phyloP scores from a whole-genome alignment of 2,797 vertebrate species.

The Coregonus sp. region DNA sequence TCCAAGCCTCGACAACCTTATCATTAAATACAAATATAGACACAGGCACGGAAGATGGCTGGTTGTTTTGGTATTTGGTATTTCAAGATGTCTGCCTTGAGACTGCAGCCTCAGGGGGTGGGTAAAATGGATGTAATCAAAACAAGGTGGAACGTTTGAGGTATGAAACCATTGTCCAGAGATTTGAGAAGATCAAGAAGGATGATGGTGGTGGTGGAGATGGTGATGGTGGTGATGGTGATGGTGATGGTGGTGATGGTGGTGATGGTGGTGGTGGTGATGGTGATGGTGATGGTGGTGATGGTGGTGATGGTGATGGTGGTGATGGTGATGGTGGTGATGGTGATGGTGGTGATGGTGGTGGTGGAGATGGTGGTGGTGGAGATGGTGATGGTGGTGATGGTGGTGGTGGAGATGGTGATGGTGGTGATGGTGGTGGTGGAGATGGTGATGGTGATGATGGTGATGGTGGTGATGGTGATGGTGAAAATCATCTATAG shows the following conservation, averaged over 20 bases:
- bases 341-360: no score
- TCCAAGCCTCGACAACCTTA: neutral
- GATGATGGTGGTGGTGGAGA: conserved; percentile 20
- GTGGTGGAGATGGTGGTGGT: no score
- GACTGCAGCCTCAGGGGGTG: conserved; percentile 43
- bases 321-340: no score
- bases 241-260: no score
- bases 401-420: no score
- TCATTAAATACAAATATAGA: conserved; percentile 17
- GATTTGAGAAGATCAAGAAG: conserved; percentile 32
- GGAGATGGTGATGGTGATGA: no score
- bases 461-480: no score
- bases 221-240: conserved; percentile 7
- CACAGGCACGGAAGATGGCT: conserved; percentile 17
- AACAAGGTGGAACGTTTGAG: conserved; percentile 46
- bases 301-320: no score
- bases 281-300: no score
- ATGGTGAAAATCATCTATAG: neutral
- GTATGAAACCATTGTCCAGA: conserved; percentile 34
- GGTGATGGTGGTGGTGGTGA: no score
- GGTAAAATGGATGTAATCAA: conserved; percentile 29
- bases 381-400: no score
- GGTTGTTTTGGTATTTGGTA: conserved; percentile 36
- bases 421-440: no score
- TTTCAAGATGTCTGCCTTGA: conserved; percentile 38